phyloP scores from a whole-genome alignment of 2,888 invertebrate genomes.

The Mesoligia furuncula region DNA sequence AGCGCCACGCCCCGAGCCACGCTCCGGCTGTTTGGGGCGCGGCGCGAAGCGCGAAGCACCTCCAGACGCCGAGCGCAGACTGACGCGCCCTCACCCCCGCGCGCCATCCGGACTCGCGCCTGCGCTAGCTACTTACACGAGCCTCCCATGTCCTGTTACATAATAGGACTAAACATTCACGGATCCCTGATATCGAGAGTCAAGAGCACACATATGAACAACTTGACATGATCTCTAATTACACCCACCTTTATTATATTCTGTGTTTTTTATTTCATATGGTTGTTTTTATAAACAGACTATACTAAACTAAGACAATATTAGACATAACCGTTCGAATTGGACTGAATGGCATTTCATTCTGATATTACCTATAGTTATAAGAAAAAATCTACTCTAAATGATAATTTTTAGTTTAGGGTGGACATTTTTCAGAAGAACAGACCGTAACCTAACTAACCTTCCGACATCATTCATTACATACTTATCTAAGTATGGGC shows the following conservation, averaged over 20 bases:
- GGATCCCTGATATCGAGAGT: constrained; percentile 69
- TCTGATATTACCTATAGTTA: neutral
- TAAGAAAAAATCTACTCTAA: constrained; percentile 2
- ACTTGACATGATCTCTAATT: constrained; percentile 51
- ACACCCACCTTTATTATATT: constrained; percentile 27
- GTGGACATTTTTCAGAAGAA: neutral
- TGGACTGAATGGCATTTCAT: neutral
- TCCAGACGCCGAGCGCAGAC: constrained; percentile 89
- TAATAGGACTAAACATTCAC: constrained; percentile 81
- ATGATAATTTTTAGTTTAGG: neutral
- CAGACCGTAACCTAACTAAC: neutral
- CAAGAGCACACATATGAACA: constrained; percentile 36
- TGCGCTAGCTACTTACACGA: constrained; percentile 79
- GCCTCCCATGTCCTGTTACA: constrained; percentile 85
- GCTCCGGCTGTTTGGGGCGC: constrained; percentile 88
- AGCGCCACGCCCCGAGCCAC: constrained; percentile 91
- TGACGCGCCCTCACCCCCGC: constrained; percentile 82
- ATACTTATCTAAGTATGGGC: too few relatives aligned
- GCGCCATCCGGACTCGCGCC: constrained; percentile 78
- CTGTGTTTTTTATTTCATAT: constrained; percentile 9
- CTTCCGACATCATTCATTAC: neutral
- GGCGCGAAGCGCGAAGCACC: constrained; percentile 88
- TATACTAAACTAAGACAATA: neutral
- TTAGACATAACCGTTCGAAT: constrained; percentile 12
- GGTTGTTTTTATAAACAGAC: constrained; percentile 10